These are phyloP conservation scores for Zaprionus taronus DNA, from an alignment of 1,140 invertebrate species.

Conservation along the genomic window DNA sequence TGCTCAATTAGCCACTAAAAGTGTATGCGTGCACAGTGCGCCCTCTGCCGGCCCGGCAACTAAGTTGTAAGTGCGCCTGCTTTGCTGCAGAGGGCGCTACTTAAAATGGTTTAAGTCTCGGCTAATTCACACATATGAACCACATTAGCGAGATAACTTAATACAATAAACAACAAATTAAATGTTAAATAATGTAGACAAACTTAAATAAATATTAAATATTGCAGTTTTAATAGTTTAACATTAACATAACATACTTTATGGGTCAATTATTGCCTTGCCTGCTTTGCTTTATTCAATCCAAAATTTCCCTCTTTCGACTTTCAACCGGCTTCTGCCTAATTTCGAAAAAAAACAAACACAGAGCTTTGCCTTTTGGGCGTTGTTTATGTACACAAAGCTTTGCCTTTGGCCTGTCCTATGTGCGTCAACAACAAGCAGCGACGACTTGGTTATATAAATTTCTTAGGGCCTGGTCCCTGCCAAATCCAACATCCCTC, in stretches of 20 bases:
- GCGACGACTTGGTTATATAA: slow-evolving; percentile 39
- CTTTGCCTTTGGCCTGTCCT: slow-evolving; percentile 60
- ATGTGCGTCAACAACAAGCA: slow-evolving; percentile 21
- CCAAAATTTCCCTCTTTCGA: slow-evolving; percentile 42
- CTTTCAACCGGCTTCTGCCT: slow-evolving; percentile 1
- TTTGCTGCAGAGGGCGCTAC: slow-evolving; percentile 46
- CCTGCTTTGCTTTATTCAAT: background rate
- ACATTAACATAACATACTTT: background rate
- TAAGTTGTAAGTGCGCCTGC: slow-evolving; percentile 19
- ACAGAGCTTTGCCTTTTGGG: slow-evolving; percentile 59
- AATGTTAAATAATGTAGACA: background rate
- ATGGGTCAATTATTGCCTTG: background rate
- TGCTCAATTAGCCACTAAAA: background rate
- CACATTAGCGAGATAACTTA: background rate
- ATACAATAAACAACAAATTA: background rate
- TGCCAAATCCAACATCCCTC: slow-evolving; percentile 67
- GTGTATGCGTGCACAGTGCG: slow-evolving; percentile 57
- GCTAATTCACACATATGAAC: background rate
- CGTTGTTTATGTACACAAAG: slow-evolving; percentile 63
- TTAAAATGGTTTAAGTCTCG: slow-evolving; percentile 39
- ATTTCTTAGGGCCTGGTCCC: slow-evolving; percentile 36
- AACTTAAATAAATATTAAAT: background rate
- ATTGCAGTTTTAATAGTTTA: background rate
- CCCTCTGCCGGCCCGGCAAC: slow-evolving; percentile 23
- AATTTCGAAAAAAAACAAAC: slow-evolving; percentile 61